phyloP scores from a whole-genome alignment of 2,797 vertebrate genomes.

The Tiaroga cobitis region DNA sequence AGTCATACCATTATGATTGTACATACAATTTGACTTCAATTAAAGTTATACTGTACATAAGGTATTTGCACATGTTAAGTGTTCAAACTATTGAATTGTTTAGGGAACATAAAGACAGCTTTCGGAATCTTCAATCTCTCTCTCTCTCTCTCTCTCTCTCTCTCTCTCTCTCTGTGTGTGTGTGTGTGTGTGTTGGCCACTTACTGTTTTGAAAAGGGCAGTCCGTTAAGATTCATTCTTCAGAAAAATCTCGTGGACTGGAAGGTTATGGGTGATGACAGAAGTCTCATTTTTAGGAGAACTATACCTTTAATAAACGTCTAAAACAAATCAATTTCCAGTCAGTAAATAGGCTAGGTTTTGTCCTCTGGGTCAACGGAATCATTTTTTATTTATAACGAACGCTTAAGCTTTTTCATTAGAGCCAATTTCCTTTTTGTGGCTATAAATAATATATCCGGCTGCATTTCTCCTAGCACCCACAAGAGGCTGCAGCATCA shows the following conservation, averaged over 20 bases:
- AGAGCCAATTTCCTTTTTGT: neutral
- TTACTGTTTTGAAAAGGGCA: too few species aligned
- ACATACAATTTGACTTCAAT: neutral
- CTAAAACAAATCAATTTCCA: neutral
- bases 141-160: too few species aligned
- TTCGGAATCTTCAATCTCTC: too few species aligned
- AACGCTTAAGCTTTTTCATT: neutral
- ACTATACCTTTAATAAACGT: neutral
- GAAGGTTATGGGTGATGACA: too few species aligned
- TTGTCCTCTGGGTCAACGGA: neutral
- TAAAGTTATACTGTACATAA: neutral
- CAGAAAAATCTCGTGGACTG: neutral
- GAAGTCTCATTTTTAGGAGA: neutral
- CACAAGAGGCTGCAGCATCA: constrained; percentile 37
- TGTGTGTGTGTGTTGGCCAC: too few species aligned
- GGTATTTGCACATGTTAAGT: neutral
- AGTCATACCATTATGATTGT: neutral
- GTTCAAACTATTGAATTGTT: too few species aligned
- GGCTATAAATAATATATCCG: neutral
- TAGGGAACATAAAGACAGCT: too few species aligned
- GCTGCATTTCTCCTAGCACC: constrained; percentile 17
- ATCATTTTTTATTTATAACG: neutral
- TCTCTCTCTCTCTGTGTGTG: too few species aligned
- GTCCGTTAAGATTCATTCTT: too few species aligned
- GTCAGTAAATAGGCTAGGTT: neutral